Conservation (phyloP, 2,888 invertebrate species). For the Ditula angustiorana region DNA sequence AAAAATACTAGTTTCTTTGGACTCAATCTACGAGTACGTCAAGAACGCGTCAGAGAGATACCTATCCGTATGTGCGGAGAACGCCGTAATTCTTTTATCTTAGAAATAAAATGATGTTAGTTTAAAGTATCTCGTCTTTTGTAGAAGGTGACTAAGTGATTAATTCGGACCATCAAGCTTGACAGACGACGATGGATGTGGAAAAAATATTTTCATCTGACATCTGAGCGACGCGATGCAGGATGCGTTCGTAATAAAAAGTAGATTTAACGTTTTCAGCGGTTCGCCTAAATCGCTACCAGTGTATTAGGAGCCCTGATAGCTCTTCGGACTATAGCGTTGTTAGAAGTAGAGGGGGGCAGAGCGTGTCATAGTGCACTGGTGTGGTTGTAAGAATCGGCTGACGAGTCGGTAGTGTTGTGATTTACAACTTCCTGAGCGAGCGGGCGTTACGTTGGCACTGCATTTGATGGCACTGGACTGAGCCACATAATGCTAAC, state of each 20-base stretch:
- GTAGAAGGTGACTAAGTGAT: slow-evolving; percentile 37
- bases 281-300: slow-evolving; percentile 57
- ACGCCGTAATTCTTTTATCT: slow-evolving; percentile 31
- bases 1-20: slow-evolving; percentile 21
- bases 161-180: slow-evolving; percentile 41
- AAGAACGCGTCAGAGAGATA: slow-evolving; percentile 23
- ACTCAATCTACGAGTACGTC: slow-evolving; percentile 17
- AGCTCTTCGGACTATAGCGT: slow-evolving; percentile 24
- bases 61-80: not conserved
- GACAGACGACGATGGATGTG: slow-evolving; percentile 40
- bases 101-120: slow-evolving; percentile 29
- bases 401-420: slow-evolving; percentile 62
- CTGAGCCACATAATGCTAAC: slow-evolving; percentile 32
- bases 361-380: slow-evolving; percentile 52
- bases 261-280: slow-evolving; percentile 72
- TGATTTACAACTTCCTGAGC: slow-evolving; percentile 81
- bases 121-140: slow-evolving; percentile 25
- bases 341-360: slow-evolving; percentile 39
- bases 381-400: slow-evolving; percentile 60
- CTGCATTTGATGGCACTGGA: slow-evolving; percentile 60
- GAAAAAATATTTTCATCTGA: slow-evolving; percentile 40
- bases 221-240: slow-evolving; percentile 53
- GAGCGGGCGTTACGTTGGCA: slow-evolving; percentile 59
- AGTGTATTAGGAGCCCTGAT: slow-evolving; percentile 51
- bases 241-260: slow-evolving; percentile 75